These are phyloP conservation scores for Paraescarpia echinospica DNA, from an alignment of 1,140 invertebrate genomes.

Conservation along the genomic window DNA sequence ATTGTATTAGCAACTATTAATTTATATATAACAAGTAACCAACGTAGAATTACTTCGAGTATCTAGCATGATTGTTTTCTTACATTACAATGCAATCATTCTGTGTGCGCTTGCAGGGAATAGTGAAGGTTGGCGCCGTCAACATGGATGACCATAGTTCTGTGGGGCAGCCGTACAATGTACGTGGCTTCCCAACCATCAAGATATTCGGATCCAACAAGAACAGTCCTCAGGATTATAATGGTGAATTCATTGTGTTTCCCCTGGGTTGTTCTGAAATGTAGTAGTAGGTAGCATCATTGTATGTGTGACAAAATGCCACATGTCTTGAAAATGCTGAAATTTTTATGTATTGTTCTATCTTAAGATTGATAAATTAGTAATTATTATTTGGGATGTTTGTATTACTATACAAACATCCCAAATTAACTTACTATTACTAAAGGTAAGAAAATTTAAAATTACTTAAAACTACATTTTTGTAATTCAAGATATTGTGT, in stretches of 20 bases:
- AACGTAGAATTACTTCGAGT: neutral
- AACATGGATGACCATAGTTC: slow-evolving; percentile 88
- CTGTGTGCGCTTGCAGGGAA: slow-evolving; percentile 66
- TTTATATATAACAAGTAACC: too few species aligned
- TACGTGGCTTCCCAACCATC: slow-evolving; percentile 93
- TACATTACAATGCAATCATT: slow-evolving; percentile 1
- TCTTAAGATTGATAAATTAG: too few species aligned
- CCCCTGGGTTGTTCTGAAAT: neutral
- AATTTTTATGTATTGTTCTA: too few species aligned
- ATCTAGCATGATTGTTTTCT: neutral
- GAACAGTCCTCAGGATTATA: slow-evolving; percentile 82
- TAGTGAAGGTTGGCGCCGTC: slow-evolving; percentile 91
- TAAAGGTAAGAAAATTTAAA: too few species aligned
- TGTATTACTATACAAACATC: too few species aligned
- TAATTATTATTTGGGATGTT: too few species aligned
- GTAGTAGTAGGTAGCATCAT: neutral
- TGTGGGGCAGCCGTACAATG: slow-evolving; percentile 76
- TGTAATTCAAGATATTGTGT: neutral
- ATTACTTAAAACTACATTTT: neutral
- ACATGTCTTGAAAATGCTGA: too few species aligned
- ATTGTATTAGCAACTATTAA: too few species aligned
- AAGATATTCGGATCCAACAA: slow-evolving; percentile 92
- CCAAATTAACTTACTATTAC: too few species aligned
- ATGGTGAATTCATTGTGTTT: slow-evolving; percentile 60
- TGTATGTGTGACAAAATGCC: neutral